Conservation (phyloP, 2,113 vertebrate species). For the Piaya cayana region DNA sequence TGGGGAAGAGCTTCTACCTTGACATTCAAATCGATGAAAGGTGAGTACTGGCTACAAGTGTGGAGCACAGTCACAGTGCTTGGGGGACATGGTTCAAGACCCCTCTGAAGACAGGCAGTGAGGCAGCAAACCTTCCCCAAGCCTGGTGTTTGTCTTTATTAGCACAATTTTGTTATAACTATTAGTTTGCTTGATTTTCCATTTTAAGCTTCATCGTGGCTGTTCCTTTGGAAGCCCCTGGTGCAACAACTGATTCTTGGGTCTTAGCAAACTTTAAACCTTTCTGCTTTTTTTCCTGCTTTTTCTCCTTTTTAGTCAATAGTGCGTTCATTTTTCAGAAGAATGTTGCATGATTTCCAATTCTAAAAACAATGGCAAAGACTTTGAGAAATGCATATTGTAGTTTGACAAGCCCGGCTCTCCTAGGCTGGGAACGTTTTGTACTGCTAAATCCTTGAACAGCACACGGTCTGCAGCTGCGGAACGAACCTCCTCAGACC, state of each 20-base stretch:
- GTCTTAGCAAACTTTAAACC: not conserved
- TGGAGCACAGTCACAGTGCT: accelerated
- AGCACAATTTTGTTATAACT: not conserved
- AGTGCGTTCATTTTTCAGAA: not conserved
- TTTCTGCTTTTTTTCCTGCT: not conserved
- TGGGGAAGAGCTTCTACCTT: not conserved
- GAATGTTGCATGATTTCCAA: not conserved
- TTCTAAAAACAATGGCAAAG: not conserved
- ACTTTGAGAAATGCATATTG: not conserved
- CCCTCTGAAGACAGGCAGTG: not conserved
- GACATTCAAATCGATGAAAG: not conserved
- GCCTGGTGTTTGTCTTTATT: not conserved
- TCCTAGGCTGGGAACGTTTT: not conserved
- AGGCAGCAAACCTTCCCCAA: not conserved
- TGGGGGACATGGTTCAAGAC: accelerated
- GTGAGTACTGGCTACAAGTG: accelerated
- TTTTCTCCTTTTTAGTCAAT: not conserved
- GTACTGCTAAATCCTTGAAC: not conserved
- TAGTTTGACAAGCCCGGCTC: not conserved
- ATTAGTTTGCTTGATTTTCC: not conserved
- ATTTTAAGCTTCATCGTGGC: not conserved
- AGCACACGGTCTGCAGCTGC: accelerated
- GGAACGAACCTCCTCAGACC: accelerated
- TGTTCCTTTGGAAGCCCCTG: not conserved
- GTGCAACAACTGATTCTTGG: not conserved